Evolutionary conservation across 2,888 invertebrate species (phyloP), one percentile per base, ranked within the genome.

Genomic region (Stenurella melanura): DNA sequence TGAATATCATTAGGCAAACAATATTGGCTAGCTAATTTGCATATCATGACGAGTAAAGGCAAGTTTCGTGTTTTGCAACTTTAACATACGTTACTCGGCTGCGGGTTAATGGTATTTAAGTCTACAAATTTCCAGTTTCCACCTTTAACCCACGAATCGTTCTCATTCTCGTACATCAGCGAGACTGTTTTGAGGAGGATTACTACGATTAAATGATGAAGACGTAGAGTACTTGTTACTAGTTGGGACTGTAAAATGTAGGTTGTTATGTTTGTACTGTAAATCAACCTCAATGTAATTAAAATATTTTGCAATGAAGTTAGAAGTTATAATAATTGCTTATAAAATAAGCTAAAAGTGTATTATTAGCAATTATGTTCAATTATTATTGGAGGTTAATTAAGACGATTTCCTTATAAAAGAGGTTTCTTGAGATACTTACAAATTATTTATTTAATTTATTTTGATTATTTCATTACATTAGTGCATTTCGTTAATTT

Each of bases 41-140:
- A 83, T 84, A 83, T 85, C 82, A 85, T 81, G 78, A 81, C 17
- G 64, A 17, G 42, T 64, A 64, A 64, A 38, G 19, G 64, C 38
- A 42, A 34, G 42, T 18, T 64, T 64, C 64, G 18, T 64, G 64
- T 38, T 18, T 34, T 17, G 34, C 5, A 19, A 50, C 50, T 50
- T 50, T 50, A 50, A 50, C 50, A 50, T 50, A 50, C n/a, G n/a
- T 50, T 50, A 50, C n/a, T 50, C n/a, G 50, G 6, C 50, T 42
- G 64, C 64, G 42, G 19, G 42, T 64, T 64, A 64, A 17, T 42
- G 17, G 17, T 38, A 34, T 64, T 64, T 64, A 19, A 42, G 26
- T 42, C 17, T 38, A 64, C 38, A 42, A 21, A 64, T 64, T 42
- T 64, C 61, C 61, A 30, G 61, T 61, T 30, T 30, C 61, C 61